Evolutionary conservation across 1,140 invertebrate genomes (phyloP), one percentile per base, ranked within the genome.

Genomic region (Drosophila orosa): DNA sequence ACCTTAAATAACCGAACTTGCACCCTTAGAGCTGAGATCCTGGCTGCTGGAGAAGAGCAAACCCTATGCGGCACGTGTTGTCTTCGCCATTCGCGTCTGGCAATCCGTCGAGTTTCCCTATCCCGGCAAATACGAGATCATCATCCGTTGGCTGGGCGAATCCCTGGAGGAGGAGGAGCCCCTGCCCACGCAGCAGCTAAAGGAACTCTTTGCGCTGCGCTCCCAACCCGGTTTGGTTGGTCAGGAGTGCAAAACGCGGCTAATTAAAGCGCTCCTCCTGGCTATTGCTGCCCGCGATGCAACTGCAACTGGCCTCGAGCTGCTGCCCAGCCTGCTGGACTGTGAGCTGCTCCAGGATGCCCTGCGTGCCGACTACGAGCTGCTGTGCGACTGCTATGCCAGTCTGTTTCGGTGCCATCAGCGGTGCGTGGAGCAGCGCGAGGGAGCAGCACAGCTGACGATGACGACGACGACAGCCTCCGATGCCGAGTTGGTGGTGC

Each of bases 1-100:
- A 33, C 22, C 6, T 10, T 10, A 3, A 19, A 22, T 25, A 66
- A 25, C 5, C 15, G 9, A 13, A 0, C 9, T 6, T 8, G 6
- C 47, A 17, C n/a, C n/a, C 27, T 2, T 50, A 92, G 91, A 89
- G 67, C 72, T 91, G 19, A 67, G 29, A 33, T 54, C 79, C 65
- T 91, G 90, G 91, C 68, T 92, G 24, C 27, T 59, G 29, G 74
- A 67, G 50, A 57, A 33, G 6, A 55, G 19, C 40, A 87, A 90
- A 24, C 22, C 58, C 7, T 90, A 74, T 12, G 24, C 59, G 12
- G 60, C 79, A 54, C 90, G 84, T 55, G 31, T 92, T 24, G 73
- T 78, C 9, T 92, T 92, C 47, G 81, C 87, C 5, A 67, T 91
- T 3, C 91, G 90, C 54, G 78, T 80, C 6, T 92, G 91, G 90